Evolutionary conservation across 2,113 vertebrate genomes (phyloP).

Genomic region (Eudyptes chrysolophus): DNA sequence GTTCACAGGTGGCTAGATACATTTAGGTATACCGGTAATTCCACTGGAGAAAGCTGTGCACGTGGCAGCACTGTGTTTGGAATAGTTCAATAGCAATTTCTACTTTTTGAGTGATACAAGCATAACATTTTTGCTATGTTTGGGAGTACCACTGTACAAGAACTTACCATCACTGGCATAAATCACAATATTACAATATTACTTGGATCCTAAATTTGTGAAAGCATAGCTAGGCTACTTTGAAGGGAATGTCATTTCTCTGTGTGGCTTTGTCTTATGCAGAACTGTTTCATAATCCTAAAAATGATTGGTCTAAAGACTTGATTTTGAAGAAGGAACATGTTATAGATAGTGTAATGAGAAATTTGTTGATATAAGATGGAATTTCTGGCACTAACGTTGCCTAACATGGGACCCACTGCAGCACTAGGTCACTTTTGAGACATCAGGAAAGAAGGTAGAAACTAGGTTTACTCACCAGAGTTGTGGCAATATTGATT

Average conservation of each 20-base stretch:
- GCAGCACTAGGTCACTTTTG: background rate
- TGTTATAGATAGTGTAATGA: background rate
- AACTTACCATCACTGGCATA: background rate
- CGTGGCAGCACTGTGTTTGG: background rate
- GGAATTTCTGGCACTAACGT: background rate
- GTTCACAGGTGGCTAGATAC: background rate
- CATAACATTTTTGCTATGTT: background rate
- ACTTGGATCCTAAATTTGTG: background rate
- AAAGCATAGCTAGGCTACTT: background rate
- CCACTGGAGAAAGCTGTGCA: background rate
- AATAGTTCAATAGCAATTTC: background rate
- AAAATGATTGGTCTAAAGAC: background rate
- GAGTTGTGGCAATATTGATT: background rate
- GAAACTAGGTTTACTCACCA: background rate
- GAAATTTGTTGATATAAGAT: background rate
- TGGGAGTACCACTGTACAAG: background rate
- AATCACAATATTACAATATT: background rate
- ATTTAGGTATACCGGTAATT: background rate
- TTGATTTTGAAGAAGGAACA: background rate
- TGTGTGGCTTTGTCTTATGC: background rate
- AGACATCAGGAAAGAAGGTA: background rate
- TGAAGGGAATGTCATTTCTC: background rate
- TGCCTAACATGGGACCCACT: background rate
- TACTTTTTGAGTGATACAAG: background rate
- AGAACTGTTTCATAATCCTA: background rate